Conservation (phyloP, 2,113 vertebrate species). For the Lipophrys pholis region DNA sequence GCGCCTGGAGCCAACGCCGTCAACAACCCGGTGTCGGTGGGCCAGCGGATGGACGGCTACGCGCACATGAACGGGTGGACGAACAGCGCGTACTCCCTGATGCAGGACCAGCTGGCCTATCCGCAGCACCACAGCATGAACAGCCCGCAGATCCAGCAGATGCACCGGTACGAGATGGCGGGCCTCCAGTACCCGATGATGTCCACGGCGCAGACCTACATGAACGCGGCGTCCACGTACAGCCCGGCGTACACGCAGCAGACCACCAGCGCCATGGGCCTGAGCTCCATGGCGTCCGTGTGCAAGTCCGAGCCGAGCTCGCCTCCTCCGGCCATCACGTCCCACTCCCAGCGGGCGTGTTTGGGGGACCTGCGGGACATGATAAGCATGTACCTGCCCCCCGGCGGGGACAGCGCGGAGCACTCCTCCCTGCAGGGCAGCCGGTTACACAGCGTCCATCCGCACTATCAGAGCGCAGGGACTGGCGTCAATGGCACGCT, state of each 20-base stretch:
- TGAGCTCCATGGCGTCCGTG: conserved; percentile 92
- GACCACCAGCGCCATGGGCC: conserved; percentile 88
- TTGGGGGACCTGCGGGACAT: conserved; percentile 98
- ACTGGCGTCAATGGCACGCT: conserved; percentile 95
- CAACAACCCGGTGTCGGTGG: conserved; percentile 90
- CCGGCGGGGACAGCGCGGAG: conserved; percentile 93
- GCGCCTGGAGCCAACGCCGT: conserved; percentile 87
- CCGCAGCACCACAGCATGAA: conserved; percentile 94
- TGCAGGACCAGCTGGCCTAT: conserved; percentile 97
- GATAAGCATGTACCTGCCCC: conserved; percentile 99
- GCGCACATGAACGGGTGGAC: conserved; percentile 98
- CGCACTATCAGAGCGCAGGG: conserved; percentile 95
- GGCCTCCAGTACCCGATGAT: conserved; percentile 99
- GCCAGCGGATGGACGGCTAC: conserved; percentile 95
- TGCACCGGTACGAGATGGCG: conserved; percentile 98
- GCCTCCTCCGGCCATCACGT: conserved; percentile 93
- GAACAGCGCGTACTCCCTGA: conserved; percentile 96
- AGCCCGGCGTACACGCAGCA: conserved; percentile 92
- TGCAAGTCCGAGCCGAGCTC: conserved; percentile 98
- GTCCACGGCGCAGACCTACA: conserved; percentile 95
- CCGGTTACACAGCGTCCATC: conserved; percentile 96
- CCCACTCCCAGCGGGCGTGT: conserved; percentile 96
- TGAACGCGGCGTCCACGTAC: conserved; percentile 92
- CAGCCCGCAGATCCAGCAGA: conserved; percentile 94
- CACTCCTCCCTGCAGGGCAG: conserved; percentile 90